Conservation (phyloP, 2,888 invertebrate genomes). For the Sphinx pinastri region DNA sequence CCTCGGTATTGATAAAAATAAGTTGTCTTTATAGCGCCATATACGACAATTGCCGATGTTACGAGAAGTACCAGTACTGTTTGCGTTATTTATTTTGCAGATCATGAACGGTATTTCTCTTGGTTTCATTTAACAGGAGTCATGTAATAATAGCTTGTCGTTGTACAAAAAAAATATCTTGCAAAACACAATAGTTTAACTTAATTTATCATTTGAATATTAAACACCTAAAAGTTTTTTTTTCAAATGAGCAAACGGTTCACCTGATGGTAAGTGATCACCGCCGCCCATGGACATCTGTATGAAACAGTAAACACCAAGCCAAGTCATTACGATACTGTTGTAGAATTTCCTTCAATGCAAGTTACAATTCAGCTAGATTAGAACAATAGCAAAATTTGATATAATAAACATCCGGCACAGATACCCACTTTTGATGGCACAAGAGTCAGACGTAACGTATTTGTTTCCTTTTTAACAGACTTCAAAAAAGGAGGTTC, state of each 20-base stretch:
- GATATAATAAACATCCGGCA: conserved; percentile 48
- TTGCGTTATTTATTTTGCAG: neutral
- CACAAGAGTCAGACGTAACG: conserved; percentile 36
- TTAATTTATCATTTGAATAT: neutral
- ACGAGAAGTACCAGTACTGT: neutral
- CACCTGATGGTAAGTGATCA: no score
- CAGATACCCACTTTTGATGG: conserved; percentile 46
- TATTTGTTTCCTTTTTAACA: conserved; percentile 25
- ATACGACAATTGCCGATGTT: neutral
- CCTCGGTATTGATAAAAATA: conserved; percentile 20
- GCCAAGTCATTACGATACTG: neutral
- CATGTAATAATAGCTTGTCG: neutral
- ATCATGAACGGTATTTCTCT: neutral
- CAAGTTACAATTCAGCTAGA: neutral
- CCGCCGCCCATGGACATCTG: no score
- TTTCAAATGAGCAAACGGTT: no score
- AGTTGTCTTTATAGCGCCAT: neutral
- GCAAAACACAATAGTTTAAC: neutral
- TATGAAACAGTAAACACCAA: neutral
- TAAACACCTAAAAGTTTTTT: no score
- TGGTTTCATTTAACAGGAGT: neutral
- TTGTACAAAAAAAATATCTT: neutral
- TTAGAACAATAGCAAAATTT: conserved; percentile 16
- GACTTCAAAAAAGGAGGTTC: no score
- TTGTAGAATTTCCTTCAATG: neutral